A percentile compares a stretch with the other conserved stretches of the same genome.
phyloP scores from a whole-genome alignment of 2,113 vertebrate genomes.

The Motacilla alba region DNA sequence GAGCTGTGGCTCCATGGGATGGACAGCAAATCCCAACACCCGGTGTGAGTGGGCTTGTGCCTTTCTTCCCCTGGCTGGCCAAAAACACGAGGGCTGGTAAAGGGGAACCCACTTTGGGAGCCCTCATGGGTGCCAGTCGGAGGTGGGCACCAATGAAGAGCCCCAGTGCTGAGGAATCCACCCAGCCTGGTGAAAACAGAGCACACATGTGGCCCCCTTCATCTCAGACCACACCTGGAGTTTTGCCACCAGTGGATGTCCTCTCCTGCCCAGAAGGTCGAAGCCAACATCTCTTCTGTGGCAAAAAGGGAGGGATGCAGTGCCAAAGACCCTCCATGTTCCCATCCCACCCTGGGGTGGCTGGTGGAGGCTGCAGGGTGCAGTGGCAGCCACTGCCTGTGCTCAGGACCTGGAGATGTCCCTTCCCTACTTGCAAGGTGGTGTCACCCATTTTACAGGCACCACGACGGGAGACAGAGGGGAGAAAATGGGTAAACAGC shows the following conservation, averaged over 20 bases:
- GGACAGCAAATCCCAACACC: rapidly evolving
- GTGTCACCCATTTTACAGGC: not conserved
- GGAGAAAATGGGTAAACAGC: not conserved
- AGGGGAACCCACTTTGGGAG: not conserved
- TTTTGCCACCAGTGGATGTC: not conserved
- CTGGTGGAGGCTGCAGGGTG: not conserved
- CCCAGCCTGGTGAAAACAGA: not conserved
- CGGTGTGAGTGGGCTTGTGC: not conserved
- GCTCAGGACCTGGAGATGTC: not conserved
- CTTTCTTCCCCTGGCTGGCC: rapidly evolving
- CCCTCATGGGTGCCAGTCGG: rapidly evolving
- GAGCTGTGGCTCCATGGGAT: rapidly evolving
- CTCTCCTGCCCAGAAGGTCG: rapidly evolving
- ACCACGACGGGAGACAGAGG: rapidly evolving
- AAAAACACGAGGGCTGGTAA: rapidly evolving
- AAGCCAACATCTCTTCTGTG: not conserved
- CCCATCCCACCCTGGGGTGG: rapidly evolving
- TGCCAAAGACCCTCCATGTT: not conserved
- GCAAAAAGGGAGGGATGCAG: not conserved
- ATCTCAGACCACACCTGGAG: rapidly evolving
- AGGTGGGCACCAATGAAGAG: rapidly evolving
- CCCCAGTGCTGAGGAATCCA: not conserved
- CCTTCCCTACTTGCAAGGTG: not conserved
- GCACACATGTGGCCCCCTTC: rapidly evolving
- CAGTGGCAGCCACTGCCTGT: not conserved